A percentile compares a stretch with the other conserved stretches of the same genome.
Conservation (phyloP, 1,140 invertebrate species). For the Agrilus planipennis region DNA sequence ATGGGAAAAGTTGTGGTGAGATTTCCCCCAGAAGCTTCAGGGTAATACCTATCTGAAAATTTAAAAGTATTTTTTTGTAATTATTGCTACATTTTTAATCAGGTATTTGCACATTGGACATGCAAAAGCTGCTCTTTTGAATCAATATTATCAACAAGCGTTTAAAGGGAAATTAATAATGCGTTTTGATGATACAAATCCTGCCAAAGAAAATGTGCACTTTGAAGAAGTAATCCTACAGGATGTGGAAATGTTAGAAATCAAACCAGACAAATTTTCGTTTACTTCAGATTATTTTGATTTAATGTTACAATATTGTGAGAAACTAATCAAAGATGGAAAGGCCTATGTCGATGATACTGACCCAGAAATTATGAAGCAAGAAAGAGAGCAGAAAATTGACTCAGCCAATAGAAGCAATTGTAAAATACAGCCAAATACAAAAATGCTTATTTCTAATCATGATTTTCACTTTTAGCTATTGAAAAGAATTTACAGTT, state of each 20-base stretch:
- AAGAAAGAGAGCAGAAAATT: constrained; percentile 78
- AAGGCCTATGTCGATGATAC: constrained; percentile 97
- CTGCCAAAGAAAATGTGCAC: constrained; percentile 96
- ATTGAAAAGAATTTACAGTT: constrained; percentile 76
- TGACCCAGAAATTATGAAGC: constrained; percentile 87
- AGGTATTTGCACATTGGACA: constrained; percentile 94
- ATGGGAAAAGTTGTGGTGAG: constrained; percentile 90
- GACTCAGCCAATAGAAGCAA: constrained; percentile 82
- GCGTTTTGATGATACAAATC: constrained; percentile 99
- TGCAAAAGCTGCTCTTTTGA: constrained; percentile 95
- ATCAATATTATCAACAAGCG: constrained; percentile 91
- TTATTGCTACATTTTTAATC: constrained; percentile 12
- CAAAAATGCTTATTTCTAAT: neutral
- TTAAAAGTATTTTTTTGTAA: constrained; percentile 6
- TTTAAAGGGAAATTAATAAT: constrained; percentile 95
- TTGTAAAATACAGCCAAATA: constrained; percentile 41
- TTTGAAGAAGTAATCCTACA: constrained; percentile 97
- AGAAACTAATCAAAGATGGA: constrained; percentile 73
- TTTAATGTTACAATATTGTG: constrained; percentile 76
- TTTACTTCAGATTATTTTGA: constrained; percentile 98
- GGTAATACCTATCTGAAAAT: constrained; percentile 39
- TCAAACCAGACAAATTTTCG: constrained; percentile 87
- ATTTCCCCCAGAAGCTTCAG: constrained; percentile 98
- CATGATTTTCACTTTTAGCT: constrained; percentile 39
- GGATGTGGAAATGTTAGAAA: constrained; percentile 82